Base-by-base conservation (phyloP, 1,140 invertebrate species). In the Diachasmimorpha longicaudata region DNA sequence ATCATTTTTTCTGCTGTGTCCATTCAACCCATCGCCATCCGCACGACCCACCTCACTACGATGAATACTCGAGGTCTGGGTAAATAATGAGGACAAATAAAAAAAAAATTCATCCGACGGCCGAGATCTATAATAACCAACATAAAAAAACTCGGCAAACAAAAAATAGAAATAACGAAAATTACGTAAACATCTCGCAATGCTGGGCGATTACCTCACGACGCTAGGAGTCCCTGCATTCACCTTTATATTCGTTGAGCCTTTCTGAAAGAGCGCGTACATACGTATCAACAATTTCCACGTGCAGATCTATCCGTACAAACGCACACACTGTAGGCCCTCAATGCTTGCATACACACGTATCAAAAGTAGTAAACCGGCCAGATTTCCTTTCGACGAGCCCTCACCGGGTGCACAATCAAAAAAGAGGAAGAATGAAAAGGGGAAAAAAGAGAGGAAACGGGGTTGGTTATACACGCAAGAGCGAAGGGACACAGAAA, bases 361-460 rank as follows among this genome's bases (percentile, higher is more conserved):
- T 46, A 46, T 52, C 23, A 42, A 31, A 42, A 48, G 63, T 70
- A 52, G 76, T 76, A 77, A 78, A 79, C 77, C 80, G 78, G 68
- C 79, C 77, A 80, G 79, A 81, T 81, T 81, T 81, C 74, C 80
- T 80, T 81, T 79, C 80, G 80, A 78, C 74, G 78, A 74, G 74
- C 77, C 77, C 58, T 63, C 58, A 25, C 58, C 23, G 23, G 23
- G 58, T 11, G 77, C 68, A 81, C 80, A 81, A 80, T 79, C 80
- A 76, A 71, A 72, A n/a, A 78, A 75, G 78, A 77, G 73, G 72
- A 71, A 80, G 78, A 79, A 79, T 79, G 78, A 78, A 77, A 76
- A n/a, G 44, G 44, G 10, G 44, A 46, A 46, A 46, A 46, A 46
- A 46, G 48, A 52, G 48, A 52, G 70, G 52, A 58, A 48, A 31